Evolutionary conservation across 2,113 vertebrate genomes (phyloP), one percentile per base, ranked within the genome.

Genomic region (Piprites chloris): DNA sequence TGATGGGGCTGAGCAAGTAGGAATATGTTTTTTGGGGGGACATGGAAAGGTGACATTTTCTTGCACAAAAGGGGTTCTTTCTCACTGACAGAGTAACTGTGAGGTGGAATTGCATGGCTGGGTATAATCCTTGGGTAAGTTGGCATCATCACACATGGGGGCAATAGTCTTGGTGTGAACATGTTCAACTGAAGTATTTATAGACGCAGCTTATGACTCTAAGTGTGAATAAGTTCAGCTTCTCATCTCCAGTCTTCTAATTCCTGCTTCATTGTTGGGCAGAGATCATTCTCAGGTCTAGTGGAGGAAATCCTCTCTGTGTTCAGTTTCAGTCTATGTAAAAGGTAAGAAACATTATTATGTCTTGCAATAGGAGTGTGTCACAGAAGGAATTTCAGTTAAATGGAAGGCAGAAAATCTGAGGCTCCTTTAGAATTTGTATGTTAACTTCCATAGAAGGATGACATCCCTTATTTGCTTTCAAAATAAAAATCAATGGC

Each of bases 391-490:
- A 47, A 68, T 72, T 94, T 32, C 50, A 41, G 52, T 78, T 62
- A 68, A 80, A 92, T 41, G 78, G 52, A 84, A 78, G 85, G 73
- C 80, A 92, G 79, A 93, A 96, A 92, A 92, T 58, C 50, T 19
- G 52, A 47, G 68, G 32, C 14, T 93, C 11, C 49, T 26, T 89
- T 75, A 88, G 80, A 93, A 78, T 93, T 68, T 0, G 1, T 81
- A 65, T 92, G 95, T 84, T 56, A 90, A 61, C 76, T 89, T 72
- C 89, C 88, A 93, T 42, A 80, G 90, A 65, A 86, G 65, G 83
- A 88, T 97, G 93, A 95, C 90, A 96, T 93, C 65, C 96, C 91
- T 35, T 95, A 92, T 93, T 94, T 96, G 90, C 69, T 93, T 93
- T 87, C 90, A 94, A 96, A 96, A 94, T 92, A 92, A 95, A 90